Percentiles rank a stretch among this genome's conserved stretches.
phyloP scores from a whole-genome alignment of 2,113 vertebrate species.

The Delphinapterus leucas region DNA sequence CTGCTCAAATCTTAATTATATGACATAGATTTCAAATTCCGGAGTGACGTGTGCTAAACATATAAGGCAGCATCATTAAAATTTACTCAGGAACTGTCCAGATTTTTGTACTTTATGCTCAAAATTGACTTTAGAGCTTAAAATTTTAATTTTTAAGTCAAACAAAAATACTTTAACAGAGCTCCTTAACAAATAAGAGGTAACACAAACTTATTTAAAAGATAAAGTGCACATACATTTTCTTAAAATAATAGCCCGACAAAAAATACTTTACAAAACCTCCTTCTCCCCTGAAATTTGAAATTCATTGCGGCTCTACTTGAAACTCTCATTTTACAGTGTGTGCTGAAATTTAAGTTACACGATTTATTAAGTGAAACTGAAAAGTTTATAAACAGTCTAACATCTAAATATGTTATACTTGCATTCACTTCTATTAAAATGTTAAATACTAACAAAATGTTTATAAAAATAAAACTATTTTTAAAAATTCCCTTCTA shows the following conservation, averaged over 20 bases:
- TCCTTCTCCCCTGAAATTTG: background rate
- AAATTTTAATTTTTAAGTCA: slow-evolving; percentile 21
- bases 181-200: background rate
- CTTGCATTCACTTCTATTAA: slow-evolving; percentile 12
- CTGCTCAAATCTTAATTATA: background rate
- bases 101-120: background rate
- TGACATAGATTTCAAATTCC: background rate
- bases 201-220: slow-evolving; percentile 19
- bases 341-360: background rate
- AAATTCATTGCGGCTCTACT: background rate
- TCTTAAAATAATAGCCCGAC: background rate
- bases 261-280: background rate
- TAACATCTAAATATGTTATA: slow-evolving; percentile 14
- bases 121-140: slow-evolving; percentile 11
- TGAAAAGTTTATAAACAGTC: background rate
- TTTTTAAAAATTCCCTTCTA: background rate
- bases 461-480: background rate
- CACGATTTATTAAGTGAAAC: background rate
- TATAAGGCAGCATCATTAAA: background rate
- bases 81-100: background rate
- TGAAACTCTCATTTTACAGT: background rate
- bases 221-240: background rate
- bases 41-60: background rate
- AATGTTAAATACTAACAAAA: slow-evolving; percentile 27
- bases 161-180: background rate